Evolutionary conservation across 2,797 vertebrate genomes (phyloP).

Genomic region (Lophius americanus): DNA sequence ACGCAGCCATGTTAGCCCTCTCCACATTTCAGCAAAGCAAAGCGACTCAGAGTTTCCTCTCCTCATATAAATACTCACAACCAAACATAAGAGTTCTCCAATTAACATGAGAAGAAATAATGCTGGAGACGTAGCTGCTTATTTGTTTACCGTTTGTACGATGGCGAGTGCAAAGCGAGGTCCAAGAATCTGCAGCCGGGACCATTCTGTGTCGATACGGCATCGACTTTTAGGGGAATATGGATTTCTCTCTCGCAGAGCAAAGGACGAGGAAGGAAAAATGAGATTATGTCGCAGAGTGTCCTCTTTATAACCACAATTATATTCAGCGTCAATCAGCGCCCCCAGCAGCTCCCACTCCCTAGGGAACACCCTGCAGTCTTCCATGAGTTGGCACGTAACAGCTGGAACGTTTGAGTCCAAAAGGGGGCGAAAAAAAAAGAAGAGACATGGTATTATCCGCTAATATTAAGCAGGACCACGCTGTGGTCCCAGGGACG

Average conservation of each 20-base stretch:
- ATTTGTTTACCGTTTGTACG: too few relatives aligned
- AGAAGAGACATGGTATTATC: conserved; percentile 9
- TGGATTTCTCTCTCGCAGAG: conserved; percentile 58
- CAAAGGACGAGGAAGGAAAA: conserved; percentile 28
- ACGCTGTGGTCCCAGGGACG: conserved; percentile 2
- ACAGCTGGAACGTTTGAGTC: conserved; percentile 48
- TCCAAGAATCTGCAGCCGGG: conserved; percentile 53
- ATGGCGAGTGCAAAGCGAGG: conserved; percentile 9
- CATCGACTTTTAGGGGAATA: conserved; percentile 65
- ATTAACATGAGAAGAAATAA: too few relatives aligned
- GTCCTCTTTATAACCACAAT: conserved; percentile 59
- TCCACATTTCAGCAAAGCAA: too few relatives aligned
- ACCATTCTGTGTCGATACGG: conserved; percentile 58
- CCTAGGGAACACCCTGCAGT: conserved; percentile 37
- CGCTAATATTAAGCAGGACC: conserved; percentile 23
- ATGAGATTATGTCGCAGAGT: conserved; percentile 56
- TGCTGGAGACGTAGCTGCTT: too few relatives aligned
- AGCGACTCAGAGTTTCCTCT: too few relatives aligned
- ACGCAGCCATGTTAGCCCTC: too few relatives aligned
- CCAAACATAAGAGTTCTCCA: too few relatives aligned
- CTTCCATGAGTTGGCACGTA: conserved; percentile 49
- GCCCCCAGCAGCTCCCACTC: conserved; percentile 44
- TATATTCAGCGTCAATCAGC: conserved; percentile 45
- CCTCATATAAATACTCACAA: too few relatives aligned
- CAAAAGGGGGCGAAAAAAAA: not conserved